Evolutionary conservation across 1,140 invertebrate species (phyloP).

Genomic region (Drosophila sp.): DNA sequence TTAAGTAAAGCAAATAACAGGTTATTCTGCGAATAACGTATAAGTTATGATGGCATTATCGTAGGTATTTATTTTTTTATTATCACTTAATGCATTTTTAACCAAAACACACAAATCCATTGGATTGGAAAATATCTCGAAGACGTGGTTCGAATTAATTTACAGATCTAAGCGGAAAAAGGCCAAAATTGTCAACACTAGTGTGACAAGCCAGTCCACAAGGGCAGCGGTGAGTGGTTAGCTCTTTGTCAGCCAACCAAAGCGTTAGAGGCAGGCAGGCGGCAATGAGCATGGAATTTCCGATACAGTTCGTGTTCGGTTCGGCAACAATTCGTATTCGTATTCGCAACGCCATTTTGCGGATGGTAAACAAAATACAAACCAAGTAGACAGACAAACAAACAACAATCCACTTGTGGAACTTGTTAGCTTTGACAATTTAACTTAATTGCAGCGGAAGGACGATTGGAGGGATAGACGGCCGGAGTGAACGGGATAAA

Average conservation of each 20-base stretch:
- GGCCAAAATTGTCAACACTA: too few species aligned
- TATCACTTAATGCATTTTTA: too few species aligned
- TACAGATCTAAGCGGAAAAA: too few species aligned
- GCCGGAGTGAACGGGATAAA: conserved; percentile 14
- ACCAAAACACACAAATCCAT: too few species aligned
- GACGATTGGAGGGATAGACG: background rate
- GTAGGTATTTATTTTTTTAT: too few species aligned
- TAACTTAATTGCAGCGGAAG: conserved; percentile 75
- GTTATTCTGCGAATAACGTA: too few species aligned
- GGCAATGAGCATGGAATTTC: conserved; percentile 14
- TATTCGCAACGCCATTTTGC: conserved; percentile 57
- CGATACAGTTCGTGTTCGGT: conserved; percentile 23
- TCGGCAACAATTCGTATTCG: conserved; percentile 35
- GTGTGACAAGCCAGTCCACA: conserved; percentile 13
- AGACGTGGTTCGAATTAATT: too few species aligned
- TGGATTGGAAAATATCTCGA: too few species aligned
- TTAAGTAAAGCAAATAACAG: too few species aligned
- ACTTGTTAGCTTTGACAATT: conserved; percentile 74
- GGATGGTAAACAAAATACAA: conserved; percentile 58
- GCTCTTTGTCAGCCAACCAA: conserved; percentile 66
- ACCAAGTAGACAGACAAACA: conserved; percentile 16
- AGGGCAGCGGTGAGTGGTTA: conserved; percentile 64
- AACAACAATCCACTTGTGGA: conserved; percentile 69
- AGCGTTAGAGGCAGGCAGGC: conserved; percentile 8
- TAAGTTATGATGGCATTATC: too few species aligned